Base-by-base conservation (phyloP, 2,888 invertebrate species). In the Panopea generosa region DNA sequence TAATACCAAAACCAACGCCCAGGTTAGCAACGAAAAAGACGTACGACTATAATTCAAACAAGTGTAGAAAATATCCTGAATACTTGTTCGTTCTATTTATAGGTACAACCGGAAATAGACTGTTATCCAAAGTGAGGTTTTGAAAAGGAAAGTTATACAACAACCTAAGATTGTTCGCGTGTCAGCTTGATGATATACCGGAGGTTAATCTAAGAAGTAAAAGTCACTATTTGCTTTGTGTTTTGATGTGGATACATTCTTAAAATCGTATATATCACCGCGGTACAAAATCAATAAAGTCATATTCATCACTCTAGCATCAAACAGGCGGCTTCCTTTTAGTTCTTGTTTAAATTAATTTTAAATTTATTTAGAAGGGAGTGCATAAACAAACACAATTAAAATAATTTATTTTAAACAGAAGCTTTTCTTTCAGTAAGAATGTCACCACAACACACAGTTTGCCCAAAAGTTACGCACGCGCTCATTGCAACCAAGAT, bases 351-450 rank as follows among this genome's bases (percentile, higher is more conserved):
- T 43, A 56, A 43, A 65, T 65, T 65, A 65, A 65, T 65, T 65
- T 56, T 29, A 40, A 56, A 55, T 29, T 27, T 27, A 55, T 65
- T 65, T 47, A 45, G 26, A 47, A 65, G 27, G 29, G 55, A 18
- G 55, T 27, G 47, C 65, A 55, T 53, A 45, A 22, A 47, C 20
- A 65, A 65, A 65, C 47, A 65, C 18, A 47, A 56, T 56, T 65
- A 45, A 56, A 50, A 18, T 55, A 55, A 65, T 65, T 65, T 65
- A 65, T 65, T 56, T 53, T 26, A 45, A 45, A 16, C 9, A 20
- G 16, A 45, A 20, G n/a, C 45, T 20, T 45, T 45, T 9, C n/a
- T 20, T 45, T 16, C n/a, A 9, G 16, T 9, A 18, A n/a, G 20
- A 45, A 45, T 45, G 45, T 45, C 45, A 6, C 3, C 6, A 45